Percentiles rank a stretch among this genome's conserved stretches.
These are phyloP conservation scores for Lepus timidus DNA, from an alignment of 2,113 vertebrate genomes.

Conservation along the genomic window DNA sequence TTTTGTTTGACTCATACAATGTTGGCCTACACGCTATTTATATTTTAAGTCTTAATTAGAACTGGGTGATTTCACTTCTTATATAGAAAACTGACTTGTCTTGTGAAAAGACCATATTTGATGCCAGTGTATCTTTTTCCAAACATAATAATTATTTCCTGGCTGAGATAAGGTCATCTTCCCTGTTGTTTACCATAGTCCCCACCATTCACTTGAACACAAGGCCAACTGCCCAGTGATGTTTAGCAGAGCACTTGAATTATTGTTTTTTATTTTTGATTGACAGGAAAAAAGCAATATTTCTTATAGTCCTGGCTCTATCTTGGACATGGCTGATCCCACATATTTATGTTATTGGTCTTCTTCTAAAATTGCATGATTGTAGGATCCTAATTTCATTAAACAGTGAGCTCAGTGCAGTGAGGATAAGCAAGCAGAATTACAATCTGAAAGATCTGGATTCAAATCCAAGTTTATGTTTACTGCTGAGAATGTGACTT, in stretches of 20 bases:
- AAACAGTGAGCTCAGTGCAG: neutral
- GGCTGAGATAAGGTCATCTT: neutral
- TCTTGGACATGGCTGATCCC: neutral
- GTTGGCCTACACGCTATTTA: neutral
- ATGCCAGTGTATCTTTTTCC: neutral
- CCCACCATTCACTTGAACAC: neutral
- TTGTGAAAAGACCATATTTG: constrained; percentile 1
- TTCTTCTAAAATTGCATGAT: neutral
- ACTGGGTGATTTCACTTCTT: neutral
- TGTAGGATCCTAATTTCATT: neutral
- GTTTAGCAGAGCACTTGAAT: neutral
- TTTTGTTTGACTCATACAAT: constrained; percentile 32
- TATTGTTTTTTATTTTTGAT: neutral
- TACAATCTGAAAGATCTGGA: neutral
- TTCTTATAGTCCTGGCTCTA: neutral
- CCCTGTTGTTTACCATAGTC: neutral
- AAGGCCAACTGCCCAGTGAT: neutral
- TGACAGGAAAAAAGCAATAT: neutral
- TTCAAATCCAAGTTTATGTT: constrained; percentile 38
- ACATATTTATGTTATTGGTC: neutral
- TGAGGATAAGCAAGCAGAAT: neutral
- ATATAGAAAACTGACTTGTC: neutral
- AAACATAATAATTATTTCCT: neutral
- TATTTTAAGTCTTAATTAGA: constrained; percentile 29
- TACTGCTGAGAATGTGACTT: neutral